Evolutionary conservation across 2,113 vertebrate genomes (phyloP), one percentile per base, ranked within the genome.

Genomic region (Amia ocellicauda): DNA sequence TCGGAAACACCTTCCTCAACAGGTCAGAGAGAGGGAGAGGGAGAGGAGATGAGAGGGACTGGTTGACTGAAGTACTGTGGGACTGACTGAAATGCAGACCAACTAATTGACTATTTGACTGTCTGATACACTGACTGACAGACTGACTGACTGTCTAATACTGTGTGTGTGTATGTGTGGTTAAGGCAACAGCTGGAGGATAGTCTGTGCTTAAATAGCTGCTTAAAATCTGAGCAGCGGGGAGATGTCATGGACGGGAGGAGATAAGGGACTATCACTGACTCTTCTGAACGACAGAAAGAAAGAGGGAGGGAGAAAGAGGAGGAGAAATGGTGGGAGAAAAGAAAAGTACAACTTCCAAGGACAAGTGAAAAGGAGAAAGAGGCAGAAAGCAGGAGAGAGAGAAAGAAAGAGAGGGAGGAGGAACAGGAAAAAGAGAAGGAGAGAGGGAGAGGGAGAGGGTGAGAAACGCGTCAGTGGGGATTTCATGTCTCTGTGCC

Each of bases 1-100:
- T 97, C 0, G 95, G 94, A 45, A 97, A 93, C 72, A 90, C 91
- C 5, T 98, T 98, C 73, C 93, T 98, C 11, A 98, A 96, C 78
- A 92, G 95, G 94, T 95, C 72, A 81, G 80, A 14, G 36, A 16
- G 23, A 1, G 26, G 10, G 9, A 7, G n/a, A 4, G 1, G n/a
- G 53, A 4, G 17, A 5, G 2, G 24, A 7, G 27, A 3, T 36
- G 14, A 26, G 16, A 5, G 11, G 31, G 55, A 42, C 8, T 31
- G 31, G 43, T 19, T n/a, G 31, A 28, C 51, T 16, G 26, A 10
- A 29, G 50, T 60, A 36, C 52, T 2, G 16, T 36, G 55, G 9
- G 19, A 52, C 52, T 9, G 23, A 27, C 28, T 23, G 14, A 22
- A 20, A 23, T 49, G 51, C 56, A 14, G 43, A n/a, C n/a, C n/a